Conservation (phyloP, 2,888 invertebrate genomes). For the Mythimna impura region DNA sequence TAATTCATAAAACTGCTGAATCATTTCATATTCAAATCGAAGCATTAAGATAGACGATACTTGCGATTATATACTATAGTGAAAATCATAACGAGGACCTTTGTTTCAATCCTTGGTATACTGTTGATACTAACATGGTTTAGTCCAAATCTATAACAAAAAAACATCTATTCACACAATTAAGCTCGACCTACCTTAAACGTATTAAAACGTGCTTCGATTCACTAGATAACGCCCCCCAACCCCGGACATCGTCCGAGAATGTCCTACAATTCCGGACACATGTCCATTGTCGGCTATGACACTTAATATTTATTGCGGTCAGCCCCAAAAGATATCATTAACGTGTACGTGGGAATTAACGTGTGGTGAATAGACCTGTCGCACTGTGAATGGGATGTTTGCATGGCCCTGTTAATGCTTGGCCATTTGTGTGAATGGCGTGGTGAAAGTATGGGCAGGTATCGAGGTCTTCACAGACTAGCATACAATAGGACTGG, state of each 20-base stretch:
- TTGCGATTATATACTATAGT: background rate
- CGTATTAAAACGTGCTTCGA: slow-evolving; percentile 11
- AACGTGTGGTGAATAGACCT: slow-evolving; percentile 27
- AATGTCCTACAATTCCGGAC: slow-evolving; percentile 38
- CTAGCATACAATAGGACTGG: slow-evolving; percentile 1
- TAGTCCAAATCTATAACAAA: background rate
- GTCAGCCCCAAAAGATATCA: slow-evolving; percentile 49
- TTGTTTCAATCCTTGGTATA: background rate
- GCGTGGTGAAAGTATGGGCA: slow-evolving; percentile 39
- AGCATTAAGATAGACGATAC: slow-evolving; percentile 8
- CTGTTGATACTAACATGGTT: too few species aligned
- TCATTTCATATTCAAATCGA: slow-evolving; percentile 38
- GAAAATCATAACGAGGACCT: background rate
- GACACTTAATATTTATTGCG: slow-evolving; percentile 58
- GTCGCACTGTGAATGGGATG: slow-evolving; percentile 22
- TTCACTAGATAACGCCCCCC: background rate
- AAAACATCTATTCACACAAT: background rate
- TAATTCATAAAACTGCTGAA: slow-evolving; percentile 33
- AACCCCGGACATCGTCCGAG: background rate
- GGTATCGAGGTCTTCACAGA: slow-evolving; percentile 9
- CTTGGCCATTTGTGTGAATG: slow-evolving; percentile 39
- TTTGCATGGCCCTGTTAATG: slow-evolving; percentile 34
- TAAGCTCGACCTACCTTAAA: background rate
- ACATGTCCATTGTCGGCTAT: slow-evolving; percentile 37
- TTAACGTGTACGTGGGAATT: slow-evolving; percentile 55